Percentiles rank a stretch among this genome's conserved stretches.
Evolutionary conservation across 2,797 vertebrate species (phyloP).

Genomic region (Ciconia nigra): DNA sequence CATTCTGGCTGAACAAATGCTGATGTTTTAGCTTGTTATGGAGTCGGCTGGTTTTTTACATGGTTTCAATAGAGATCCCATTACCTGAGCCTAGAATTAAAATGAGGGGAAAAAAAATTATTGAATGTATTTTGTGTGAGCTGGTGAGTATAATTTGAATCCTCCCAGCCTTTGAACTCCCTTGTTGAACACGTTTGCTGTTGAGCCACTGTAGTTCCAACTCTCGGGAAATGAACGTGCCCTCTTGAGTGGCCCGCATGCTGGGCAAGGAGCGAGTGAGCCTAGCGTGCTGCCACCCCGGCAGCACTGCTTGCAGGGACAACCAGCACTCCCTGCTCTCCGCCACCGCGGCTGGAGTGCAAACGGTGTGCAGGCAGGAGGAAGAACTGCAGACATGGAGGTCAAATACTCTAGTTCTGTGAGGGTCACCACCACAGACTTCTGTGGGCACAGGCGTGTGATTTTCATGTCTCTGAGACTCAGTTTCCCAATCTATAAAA

Average conservation of each 20-base stretch:
- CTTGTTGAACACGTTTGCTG: neutral
- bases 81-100: neutral
- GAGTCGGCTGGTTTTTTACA: neutral
- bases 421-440: neutral
- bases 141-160: neutral
- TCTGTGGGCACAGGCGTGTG: fast-evolving
- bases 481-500: neutral
- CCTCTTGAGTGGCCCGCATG: fast-evolving
- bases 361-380: fast-evolving
- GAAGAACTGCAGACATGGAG: neutral
- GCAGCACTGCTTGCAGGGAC: no score
- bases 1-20: neutral
- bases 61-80: neutral
- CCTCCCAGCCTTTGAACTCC: neutral
- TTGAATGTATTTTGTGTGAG: neutral
- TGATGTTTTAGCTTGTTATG: neutral
- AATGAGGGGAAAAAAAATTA: neutral
- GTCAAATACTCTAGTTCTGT: neutral
- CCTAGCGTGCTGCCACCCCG: neutral
- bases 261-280: fast-evolving
- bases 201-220: neutral
- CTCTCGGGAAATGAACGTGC: neutral
- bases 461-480: neutral
- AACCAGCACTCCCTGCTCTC: fast-evolving
- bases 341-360: fast-evolving